Conservation (phyloP, 2,797 vertebrate genomes). For the Hydrocynus forskahlii region DNA sequence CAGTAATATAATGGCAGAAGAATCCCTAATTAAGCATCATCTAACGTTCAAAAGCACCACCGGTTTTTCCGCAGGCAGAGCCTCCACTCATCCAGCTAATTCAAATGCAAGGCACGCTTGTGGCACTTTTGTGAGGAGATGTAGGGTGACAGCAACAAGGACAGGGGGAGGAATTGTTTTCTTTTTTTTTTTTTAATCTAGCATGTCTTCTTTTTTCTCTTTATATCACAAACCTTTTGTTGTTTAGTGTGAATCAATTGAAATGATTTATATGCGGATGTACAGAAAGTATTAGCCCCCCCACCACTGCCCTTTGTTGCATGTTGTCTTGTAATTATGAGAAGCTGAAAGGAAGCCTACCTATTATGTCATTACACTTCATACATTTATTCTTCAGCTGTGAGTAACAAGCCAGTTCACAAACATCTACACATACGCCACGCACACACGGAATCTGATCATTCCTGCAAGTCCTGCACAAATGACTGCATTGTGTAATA, state of each 20-base stretch:
- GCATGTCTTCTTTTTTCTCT: conserved; percentile 46
- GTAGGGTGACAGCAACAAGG: conserved; percentile 65
- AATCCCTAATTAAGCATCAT: conserved; percentile 70
- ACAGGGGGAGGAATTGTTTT: conserved; percentile 36
- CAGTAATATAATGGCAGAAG: conserved; percentile 60
- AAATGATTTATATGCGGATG: neutral
- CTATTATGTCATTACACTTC: conserved; percentile 16
- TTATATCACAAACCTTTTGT: conserved; percentile 8
- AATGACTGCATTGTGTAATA: conserved; percentile 2
- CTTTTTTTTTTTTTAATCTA: conserved; percentile 15
- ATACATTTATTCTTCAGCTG: conserved; percentile 20
- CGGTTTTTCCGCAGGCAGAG: conserved; percentile 57
- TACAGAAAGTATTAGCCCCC: neutral
- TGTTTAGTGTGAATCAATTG: no score
- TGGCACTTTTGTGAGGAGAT: conserved; percentile 67
- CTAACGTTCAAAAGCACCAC: conserved; percentile 57
- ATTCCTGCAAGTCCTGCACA: neutral
- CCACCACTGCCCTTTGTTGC: neutral
- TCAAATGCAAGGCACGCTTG: conserved; percentile 60
- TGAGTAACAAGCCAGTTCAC: neutral
- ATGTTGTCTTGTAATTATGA: neutral
- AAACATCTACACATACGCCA: neutral
- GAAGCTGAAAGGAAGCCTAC: conserved; percentile 2
- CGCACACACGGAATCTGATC: neutral
- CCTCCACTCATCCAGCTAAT: conserved; percentile 64